Conservation (phyloP, 1,140 invertebrate genomes). For the Lycorma delicatula region DNA sequence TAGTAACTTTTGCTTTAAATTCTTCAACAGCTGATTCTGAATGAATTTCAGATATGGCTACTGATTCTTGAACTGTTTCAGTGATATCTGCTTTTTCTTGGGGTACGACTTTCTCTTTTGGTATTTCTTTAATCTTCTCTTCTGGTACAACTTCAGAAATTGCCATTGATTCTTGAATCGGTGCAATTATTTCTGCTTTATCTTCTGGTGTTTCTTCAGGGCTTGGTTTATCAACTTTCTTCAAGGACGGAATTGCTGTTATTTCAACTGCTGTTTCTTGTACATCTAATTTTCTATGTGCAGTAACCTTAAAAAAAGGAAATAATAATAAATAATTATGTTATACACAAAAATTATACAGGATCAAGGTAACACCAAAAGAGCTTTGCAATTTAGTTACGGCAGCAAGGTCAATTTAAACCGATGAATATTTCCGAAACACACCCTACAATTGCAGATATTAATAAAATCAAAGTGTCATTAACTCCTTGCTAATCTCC, state of each 20-base stretch:
- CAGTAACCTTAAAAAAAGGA: conserved; percentile 17
- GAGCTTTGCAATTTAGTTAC: no score
- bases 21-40: conserved; percentile 20
- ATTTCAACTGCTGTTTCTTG: background rate
- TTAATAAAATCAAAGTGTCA: no score
- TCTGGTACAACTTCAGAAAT: conserved; percentile 50
- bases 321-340: no score
- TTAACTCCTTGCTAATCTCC: no score
- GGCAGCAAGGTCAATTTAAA: no score
- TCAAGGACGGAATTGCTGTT: background rate
- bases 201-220: conserved; percentile 2
- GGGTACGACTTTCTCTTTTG: conserved; percentile 1
- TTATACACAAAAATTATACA: no score
- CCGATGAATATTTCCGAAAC: no score
- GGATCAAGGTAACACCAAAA: no score
- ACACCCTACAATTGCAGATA: no score
- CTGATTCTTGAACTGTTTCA: conserved; percentile 9
- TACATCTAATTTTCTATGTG: conserved; percentile 20
- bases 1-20: conserved; percentile 18
- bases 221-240: conserved; percentile 29
- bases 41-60: conserved; percentile 15
- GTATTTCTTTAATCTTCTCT: conserved; percentile 17
- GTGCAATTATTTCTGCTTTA: conserved; percentile 29
- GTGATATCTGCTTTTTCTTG: conserved; percentile 10
- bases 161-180: conserved; percentile 46